Evolutionary conservation across 2,888 invertebrate genomes (phyloP), one percentile per base, ranked within the genome.

Genomic region (Pristionchus japonicus): DNA sequence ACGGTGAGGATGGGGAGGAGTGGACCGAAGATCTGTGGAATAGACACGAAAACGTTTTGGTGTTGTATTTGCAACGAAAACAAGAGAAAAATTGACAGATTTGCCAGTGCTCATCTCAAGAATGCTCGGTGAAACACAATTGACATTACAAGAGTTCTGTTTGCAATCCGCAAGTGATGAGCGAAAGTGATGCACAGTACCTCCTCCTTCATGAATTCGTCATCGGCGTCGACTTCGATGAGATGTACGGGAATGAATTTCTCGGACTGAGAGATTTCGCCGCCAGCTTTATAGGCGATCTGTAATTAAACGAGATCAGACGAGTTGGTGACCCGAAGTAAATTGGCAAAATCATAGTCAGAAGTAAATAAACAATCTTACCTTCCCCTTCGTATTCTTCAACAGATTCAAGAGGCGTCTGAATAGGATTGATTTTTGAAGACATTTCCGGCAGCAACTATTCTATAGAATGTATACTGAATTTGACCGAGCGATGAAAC

Each of bases 1-100:
- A 98, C 96, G 88, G 96, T 96, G 9, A 98, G 95, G 90, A 99
- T 97, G 0, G 99, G 98, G 91, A 99, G 96, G 93, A 99, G 96
- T 3, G 99, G 99, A 0, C 99, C 99, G 95, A 99, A 99, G 92
- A 99, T 97, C 96, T 90, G 20, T n/a, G n/a, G n/a, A n/a, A n/a
- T n/a, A n/a, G n/a, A n/a, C n/a, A n/a, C n/a, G n/a, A n/a, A n/a
- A n/a, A n/a, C n/a, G n/a, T n/a, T n/a, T n/a, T n/a, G n/a, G n/a
- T n/a, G n/a, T n/a, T n/a, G n/a, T n/a, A n/a, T n/a, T n/a, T n/a
- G n/a, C n/a, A n/a, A n/a, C n/a, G n/a, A n/a, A n/a, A n/a, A n/a
- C n/a, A n/a, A n/a, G n/a, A n/a, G 74, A 7, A 6, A 27, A 6
- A 61, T 27, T 61, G 7, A 20, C 27, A 23, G 27, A 43, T 43